Percentiles rank a stretch among this genome's conserved stretches.
phyloP scores from a whole-genome alignment of 2,888 invertebrate genomes.

The Neoascia interrupta region DNA sequence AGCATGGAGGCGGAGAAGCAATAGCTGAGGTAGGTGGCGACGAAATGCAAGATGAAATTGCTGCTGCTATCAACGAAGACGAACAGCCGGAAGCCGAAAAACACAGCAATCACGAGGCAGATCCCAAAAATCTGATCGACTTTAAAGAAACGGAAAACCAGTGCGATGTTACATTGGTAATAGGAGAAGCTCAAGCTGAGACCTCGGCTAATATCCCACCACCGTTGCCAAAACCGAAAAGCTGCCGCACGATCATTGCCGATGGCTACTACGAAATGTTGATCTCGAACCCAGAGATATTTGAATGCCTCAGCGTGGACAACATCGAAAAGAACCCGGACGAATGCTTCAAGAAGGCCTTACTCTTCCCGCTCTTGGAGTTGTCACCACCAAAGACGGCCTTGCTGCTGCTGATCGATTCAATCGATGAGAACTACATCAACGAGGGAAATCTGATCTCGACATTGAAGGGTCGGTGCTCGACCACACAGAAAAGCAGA shows the following conservation, averaged over 20 bases:
- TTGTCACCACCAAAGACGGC: slow-evolving; percentile 92
- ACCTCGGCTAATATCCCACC: slow-evolving; percentile 75
- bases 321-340: slow-evolving; percentile 93
- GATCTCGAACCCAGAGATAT: slow-evolving; percentile 89
- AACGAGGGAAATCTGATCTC: slow-evolving; percentile 81
- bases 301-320: slow-evolving; percentile 88
- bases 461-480: slow-evolving; percentile 80
- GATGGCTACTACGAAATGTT: slow-evolving; percentile 90
- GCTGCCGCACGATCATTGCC: slow-evolving; percentile 84
- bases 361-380: slow-evolving; percentile 92
- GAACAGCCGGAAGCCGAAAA: slow-evolving; percentile 69
- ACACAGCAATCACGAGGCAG: slow-evolving; percentile 56
- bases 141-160: slow-evolving; percentile 64
- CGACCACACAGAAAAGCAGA: slow-evolving; percentile 80
- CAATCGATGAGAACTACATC: slow-evolving; percentile 90
- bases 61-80: slow-evolving; percentile 77
- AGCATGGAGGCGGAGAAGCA: slow-evolving; percentile 79
- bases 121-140: slow-evolving; percentile 68
- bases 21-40: slow-evolving; percentile 78
- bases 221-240: slow-evolving; percentile 81
- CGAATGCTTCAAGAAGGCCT: slow-evolving; percentile 92
- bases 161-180: slow-evolving; percentile 31
- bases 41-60: slow-evolving; percentile 77
- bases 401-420: slow-evolving; percentile 92
- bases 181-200: slow-evolving; percentile 76